Conservation (phyloP, 2,113 vertebrate genomes). For the Peromyscus leucopus region DNA sequence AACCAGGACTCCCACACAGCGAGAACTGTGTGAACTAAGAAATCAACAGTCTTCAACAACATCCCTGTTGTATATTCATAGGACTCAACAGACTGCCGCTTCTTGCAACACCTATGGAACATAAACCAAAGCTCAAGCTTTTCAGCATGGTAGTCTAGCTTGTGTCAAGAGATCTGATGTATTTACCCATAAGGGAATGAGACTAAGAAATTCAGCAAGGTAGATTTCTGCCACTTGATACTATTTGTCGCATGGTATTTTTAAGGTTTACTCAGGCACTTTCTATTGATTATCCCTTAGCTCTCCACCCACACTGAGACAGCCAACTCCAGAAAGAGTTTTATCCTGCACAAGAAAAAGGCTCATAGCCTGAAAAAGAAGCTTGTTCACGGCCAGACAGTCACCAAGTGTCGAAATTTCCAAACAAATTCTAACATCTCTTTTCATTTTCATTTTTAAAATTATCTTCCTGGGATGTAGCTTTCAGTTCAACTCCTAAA, state of each 20-base stretch:
- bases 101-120: too few relatives aligned
- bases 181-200: background rate
- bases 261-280: background rate
- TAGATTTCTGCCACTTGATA: background rate
- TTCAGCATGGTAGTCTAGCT: background rate
- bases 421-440: background rate
- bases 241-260: fast-evolving
- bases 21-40: background rate
- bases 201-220: background rate
- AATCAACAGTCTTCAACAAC: background rate
- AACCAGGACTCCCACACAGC: background rate
- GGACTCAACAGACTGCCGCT: background rate
- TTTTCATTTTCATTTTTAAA: background rate
- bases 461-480: background rate
- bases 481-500: background rate
- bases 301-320: background rate
- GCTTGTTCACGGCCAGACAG: background rate
- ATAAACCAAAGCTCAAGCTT: background rate
- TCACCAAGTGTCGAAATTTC: background rate
- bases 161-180: background rate
- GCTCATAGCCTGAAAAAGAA: background rate
- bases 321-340: background rate
- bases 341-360: background rate
- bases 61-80: too few relatives aligned
- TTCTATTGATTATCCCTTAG: background rate